A percentile compares a stretch with the other conserved stretches of the same genome.
Conservation (phyloP, 2,888 invertebrate species). For the Andrena camellia region DNA sequence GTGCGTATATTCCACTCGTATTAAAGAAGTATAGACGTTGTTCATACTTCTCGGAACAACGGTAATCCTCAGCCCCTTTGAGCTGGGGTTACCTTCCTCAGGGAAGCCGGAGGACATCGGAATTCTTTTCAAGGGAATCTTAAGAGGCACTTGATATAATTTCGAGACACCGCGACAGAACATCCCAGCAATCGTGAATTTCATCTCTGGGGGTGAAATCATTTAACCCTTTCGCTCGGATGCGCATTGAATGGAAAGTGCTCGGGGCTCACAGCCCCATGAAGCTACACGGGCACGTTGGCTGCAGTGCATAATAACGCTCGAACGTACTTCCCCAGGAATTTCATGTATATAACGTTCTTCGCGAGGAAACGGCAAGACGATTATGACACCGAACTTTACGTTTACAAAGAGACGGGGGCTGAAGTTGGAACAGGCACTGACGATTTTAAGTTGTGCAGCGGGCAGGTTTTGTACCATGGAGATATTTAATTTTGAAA, state of each 20-base stretch:
- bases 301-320: slow-evolving; percentile 48
- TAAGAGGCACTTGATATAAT: background rate
- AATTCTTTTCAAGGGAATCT: background rate
- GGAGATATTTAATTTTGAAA: background rate
- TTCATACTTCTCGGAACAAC: background rate
- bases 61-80: background rate
- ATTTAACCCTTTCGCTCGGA: slow-evolving; percentile 35
- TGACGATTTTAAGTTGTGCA: background rate
- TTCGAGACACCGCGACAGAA: background rate
- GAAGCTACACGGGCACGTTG: slow-evolving; percentile 41
- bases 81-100: no score
- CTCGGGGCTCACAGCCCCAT: slow-evolving; percentile 11
- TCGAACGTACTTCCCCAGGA: slow-evolving; percentile 12
- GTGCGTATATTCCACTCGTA: background rate
- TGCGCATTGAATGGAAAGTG: slow-evolving; percentile 43
- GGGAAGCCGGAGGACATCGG: background rate
- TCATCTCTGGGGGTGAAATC: slow-evolving; percentile 34
- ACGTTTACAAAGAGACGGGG: slow-evolving; percentile 11
- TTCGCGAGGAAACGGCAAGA: slow-evolving; percentile 4
- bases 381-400: slow-evolving; percentile 40
- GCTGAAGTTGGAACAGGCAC: background rate
- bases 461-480: background rate
- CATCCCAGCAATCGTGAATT: slow-evolving; percentile 17
- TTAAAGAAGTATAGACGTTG: background rate
- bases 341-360: background rate